A percentile compares a stretch with the other conserved stretches of the same genome.
Conservation (phyloP, 2,888 invertebrate species). For the Clunio marinus region DNA sequence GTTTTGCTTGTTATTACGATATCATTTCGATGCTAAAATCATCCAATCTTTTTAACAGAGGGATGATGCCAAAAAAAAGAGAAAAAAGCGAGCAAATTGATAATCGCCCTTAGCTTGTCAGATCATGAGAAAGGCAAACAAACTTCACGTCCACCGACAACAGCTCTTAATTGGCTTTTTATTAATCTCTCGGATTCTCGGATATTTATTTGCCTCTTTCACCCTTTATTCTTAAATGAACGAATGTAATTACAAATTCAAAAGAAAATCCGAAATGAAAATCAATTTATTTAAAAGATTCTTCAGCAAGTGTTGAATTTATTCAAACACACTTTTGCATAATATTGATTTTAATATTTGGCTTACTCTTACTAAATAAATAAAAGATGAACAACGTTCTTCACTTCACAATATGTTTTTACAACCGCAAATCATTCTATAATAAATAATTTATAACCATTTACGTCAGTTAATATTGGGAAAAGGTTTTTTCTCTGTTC, state of each 20-base stretch:
- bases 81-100: background rate
- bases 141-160: background rate
- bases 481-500: background rate
- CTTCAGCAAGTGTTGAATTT: conserved; percentile 16
- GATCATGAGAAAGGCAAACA: background rate
- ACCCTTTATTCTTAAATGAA: too few relatives aligned
- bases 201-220: too few relatives aligned
- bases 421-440: conserved; percentile 20
- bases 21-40: background rate
- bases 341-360: conserved; percentile 9
- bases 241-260: too few relatives aligned
- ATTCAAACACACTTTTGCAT: conserved; percentile 21
- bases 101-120: background rate
- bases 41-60: conserved; percentile 1
- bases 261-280: background rate
- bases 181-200: too few relatives aligned
- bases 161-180: background rate
- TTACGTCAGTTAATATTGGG: background rate
- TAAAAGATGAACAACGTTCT: too few relatives aligned
- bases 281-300: background rate
- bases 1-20: background rate
- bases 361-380: background rate
- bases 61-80: too few relatives aligned
- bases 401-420: conserved; percentile 12
- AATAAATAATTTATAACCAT: conserved; percentile 15